Base-by-base conservation (phyloP, 2,888 invertebrate species). In the Cheilosia impressa region DNA sequence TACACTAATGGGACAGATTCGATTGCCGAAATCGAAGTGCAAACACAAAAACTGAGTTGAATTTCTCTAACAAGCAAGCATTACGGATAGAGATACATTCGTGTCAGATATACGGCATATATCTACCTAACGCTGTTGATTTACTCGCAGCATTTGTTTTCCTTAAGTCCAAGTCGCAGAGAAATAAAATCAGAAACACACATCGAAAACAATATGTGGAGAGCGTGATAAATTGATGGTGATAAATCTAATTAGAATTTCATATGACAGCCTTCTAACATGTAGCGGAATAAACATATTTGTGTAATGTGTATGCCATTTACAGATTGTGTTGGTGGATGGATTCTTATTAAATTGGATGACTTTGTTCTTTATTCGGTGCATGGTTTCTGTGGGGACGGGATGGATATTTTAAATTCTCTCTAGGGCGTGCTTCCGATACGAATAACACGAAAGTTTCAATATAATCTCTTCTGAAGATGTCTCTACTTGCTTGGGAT, bases 231-330 rank as follows among this genome's bases (percentile, higher is more conserved):
- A 60, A 76, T 76, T 52, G 66, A 68, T 58, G 58, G 52, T 66
- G 68, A 68, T 60, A 76, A 76, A 76, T 76, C 60, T 60, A 76
- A 76, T 76, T 76, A 60, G 43, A 76, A 52, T 76, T 76, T 68
- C 45, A 53, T 60, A 52, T 76, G 60, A 50, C 52, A 60, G 52
- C 43, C 41, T 76, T 52, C 31, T 43, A 60, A 66, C 76, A 31
- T 50, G 41, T 27, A 13, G 50, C 58, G 50, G 50, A 76, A 76
- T 76, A 52, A 76, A 60, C 58, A 76, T 68, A 68, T 76, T 68
- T 53, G 66, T 60, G 60, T 60, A 34, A 60, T 53, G 66, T 60
- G 60, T 60, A 34, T 38, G 68, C 41, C 76, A 68, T 58, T 76
- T 57, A 22, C 27, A 52, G 52, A 34, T 50, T 66, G 24, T 24